A percentile compares a stretch with the other conserved stretches of the same genome.
phyloP scores from a whole-genome alignment of 2,113 vertebrate genomes.

The Oplegnathus fasciatus region DNA sequence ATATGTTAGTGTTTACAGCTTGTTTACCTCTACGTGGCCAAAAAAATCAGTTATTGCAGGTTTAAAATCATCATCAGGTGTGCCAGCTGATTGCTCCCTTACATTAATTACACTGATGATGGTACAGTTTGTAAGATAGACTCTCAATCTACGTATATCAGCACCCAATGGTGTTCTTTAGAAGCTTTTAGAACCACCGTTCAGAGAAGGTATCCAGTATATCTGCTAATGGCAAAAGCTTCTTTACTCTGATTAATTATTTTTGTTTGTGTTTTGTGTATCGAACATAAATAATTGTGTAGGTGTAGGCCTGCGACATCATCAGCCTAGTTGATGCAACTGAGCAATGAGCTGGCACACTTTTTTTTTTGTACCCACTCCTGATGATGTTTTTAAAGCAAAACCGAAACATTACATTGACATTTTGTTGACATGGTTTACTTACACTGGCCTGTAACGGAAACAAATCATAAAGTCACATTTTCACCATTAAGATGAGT shows the following conservation, averaged over 20 bases:
- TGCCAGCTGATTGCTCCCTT: not conserved
- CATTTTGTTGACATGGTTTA: not conserved
- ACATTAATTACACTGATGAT: not conserved
- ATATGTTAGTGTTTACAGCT: not conserved
- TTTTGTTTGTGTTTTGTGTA: too few species aligned
- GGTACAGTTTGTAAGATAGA: not conserved
- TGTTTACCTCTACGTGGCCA: not conserved
- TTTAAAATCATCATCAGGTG: not conserved
- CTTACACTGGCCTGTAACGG: not conserved
- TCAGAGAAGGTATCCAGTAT: not conserved
- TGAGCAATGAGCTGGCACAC: too few species aligned
- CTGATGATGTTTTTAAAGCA: not conserved
- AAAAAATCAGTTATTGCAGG: not conserved
- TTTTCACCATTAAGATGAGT: not conserved
- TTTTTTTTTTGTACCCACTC: too few species aligned
- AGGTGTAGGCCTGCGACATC: not conserved
- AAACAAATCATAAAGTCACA: constrained; percentile 15
- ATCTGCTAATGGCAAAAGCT: not conserved
- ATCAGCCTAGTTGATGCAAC: not conserved
- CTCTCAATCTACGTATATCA: not conserved
- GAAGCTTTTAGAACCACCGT: not conserved
- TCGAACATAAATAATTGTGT: too few species aligned
- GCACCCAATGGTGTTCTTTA: not conserved
- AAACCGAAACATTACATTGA: not conserved
- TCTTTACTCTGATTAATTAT: not conserved